Evolutionary conservation across 2,797 vertebrate genomes (phyloP).

Genomic region (Tangara arthus): DNA sequence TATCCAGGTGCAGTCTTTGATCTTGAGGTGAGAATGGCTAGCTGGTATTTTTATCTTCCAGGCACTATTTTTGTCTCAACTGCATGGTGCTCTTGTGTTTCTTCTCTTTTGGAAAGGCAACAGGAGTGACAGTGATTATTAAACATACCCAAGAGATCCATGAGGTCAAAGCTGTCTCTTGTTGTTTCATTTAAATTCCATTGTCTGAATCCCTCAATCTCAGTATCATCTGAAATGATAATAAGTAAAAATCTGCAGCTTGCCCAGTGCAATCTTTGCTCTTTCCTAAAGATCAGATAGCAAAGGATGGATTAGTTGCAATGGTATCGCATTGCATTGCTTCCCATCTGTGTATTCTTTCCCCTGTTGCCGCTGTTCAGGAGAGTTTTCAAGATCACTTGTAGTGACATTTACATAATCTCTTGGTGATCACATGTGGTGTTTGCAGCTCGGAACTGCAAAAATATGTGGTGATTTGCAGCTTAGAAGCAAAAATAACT

Average conservation of each 20-base stretch:
- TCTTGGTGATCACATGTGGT: background rate
- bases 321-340: background rate
- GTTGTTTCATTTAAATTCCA: background rate
- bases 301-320: conserved; percentile 14
- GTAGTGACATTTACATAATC: background rate
- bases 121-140: background rate
- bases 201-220: background rate
- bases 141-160: background rate
- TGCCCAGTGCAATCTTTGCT: background rate
- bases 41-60: conserved; percentile 20
- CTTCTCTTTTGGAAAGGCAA: background rate
- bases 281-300: conserved; percentile 27
- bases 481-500: background rate
- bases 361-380: background rate
- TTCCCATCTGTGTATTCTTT: background rate
- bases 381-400: background rate
- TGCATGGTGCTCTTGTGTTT: background rate
- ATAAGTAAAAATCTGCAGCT: background rate
- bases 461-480: background rate
- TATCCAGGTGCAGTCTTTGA: conserved; percentile 11
- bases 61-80: conserved; percentile 13
- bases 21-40: background rate
- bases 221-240: conserved; percentile 11
- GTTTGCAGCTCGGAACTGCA: background rate
- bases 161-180: background rate